Conservation (phyloP, 2,113 vertebrate genomes). For the Ochotona princeps region DNA sequence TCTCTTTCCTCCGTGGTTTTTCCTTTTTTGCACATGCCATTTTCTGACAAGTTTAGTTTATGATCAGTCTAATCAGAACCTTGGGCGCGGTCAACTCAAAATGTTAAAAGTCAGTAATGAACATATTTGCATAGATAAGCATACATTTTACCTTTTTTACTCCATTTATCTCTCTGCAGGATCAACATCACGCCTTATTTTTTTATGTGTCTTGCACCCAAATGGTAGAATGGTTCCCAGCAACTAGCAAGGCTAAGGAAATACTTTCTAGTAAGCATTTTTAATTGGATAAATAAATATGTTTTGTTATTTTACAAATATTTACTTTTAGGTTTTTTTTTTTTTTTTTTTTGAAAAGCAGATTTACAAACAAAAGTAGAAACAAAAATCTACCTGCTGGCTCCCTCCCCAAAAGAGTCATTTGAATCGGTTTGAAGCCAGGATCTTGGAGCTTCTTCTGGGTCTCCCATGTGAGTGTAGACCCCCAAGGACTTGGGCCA, state of each 20-base stretch:
- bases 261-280: neutral
- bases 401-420: too few relatives aligned
- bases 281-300: neutral
- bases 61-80: rapidly evolving
- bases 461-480: too few relatives aligned
- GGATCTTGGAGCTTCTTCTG: too few relatives aligned
- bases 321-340: too few relatives aligned
- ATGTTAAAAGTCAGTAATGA: neutral
- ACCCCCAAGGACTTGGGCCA: too few relatives aligned
- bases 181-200: too few relatives aligned
- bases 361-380: too few relatives aligned
- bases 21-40: rapidly evolving
- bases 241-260: neutral
- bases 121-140: neutral
- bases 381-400: too few relatives aligned
- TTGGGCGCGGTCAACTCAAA: neutral
- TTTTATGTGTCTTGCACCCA: rapidly evolving
- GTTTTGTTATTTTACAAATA: slow-evolving; percentile 4
- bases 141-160: neutral
- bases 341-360: too few relatives aligned
- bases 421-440: too few relatives aligned
- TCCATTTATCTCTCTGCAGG: neutral
- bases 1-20: neutral
- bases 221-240: neutral
- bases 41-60: too few relatives aligned